phyloP scores from a whole-genome alignment of 2,113 vertebrate species.

The Myotis lucifugus region DNA sequence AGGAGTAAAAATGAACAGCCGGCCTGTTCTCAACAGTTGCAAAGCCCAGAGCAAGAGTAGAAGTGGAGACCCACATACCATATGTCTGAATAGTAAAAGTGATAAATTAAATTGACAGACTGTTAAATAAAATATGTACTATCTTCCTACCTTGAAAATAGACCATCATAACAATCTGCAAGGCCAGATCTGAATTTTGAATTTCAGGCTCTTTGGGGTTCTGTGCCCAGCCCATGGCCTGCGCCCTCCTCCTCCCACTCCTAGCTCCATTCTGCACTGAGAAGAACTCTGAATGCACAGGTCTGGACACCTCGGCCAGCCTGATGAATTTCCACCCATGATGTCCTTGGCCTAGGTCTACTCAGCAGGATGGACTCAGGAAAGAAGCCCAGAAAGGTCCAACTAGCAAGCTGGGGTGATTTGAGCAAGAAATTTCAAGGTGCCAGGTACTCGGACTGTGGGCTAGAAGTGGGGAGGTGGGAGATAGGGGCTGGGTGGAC shows the following conservation, averaged over 20 bases:
- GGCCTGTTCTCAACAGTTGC: neutral
- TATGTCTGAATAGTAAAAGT: constrained; percentile 49
- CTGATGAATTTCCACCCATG: neutral
- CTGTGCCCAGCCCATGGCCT: neutral
- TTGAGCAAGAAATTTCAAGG: neutral
- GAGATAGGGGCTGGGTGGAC: neutral
- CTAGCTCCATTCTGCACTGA: neutral
- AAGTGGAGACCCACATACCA: neutral
- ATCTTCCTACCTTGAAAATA: constrained; percentile 33
- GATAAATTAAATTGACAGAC: constrained; percentile 47
- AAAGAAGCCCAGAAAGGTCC: neutral
- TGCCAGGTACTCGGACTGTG: neutral
- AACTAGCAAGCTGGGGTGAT: neutral
- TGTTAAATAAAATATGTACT: constrained; percentile 56
- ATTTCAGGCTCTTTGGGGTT: neutral
- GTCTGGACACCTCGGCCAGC: neutral
- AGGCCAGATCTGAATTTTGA: neutral
- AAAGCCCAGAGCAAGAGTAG: constrained; percentile 40
- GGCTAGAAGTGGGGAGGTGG: neutral
- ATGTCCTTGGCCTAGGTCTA: neutral
- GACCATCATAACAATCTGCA: neutral
- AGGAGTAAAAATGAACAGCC: neutral
- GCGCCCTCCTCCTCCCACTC: neutral
- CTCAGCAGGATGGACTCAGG: neutral
- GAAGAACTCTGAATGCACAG: neutral